Evolutionary conservation across 2,888 invertebrate species (phyloP).

Genomic region (Incurvaria masculella): DNA sequence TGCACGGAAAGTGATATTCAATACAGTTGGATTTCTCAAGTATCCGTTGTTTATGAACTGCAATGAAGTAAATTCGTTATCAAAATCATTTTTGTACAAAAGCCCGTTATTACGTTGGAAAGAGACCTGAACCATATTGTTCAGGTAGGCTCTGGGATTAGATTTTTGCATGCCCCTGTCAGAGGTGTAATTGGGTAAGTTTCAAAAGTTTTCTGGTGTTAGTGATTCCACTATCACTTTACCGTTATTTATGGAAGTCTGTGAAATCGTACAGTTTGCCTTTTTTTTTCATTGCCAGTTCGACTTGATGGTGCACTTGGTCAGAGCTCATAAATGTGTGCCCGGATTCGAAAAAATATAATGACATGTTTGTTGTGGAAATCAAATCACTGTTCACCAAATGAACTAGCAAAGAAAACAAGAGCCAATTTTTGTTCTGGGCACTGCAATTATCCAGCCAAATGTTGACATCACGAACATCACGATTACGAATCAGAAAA

Average conservation of each 20-base stretch:
- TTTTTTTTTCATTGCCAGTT: slow-evolving; percentile 16
- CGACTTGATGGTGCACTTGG: slow-evolving; percentile 17
- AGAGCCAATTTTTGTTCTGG: slow-evolving; percentile 20
- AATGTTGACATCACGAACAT: slow-evolving; percentile 10
- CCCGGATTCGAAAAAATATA: slow-evolving; percentile 17
- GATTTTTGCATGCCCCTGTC: slow-evolving; percentile 17
- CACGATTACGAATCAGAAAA: slow-evolving; percentile 13
- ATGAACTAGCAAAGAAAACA: slow-evolving; percentile 15
- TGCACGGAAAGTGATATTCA: slow-evolving; percentile 5
- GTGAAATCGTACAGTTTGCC: slow-evolving; percentile 15
- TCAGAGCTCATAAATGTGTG: slow-evolving; percentile 20
- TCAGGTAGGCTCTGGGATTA: slow-evolving; percentile 17
- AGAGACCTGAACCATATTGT: slow-evolving; percentile 16
- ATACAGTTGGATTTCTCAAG: slow-evolving; percentile 13
- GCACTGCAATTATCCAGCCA: slow-evolving; percentile 18
- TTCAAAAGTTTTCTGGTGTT: slow-evolving; percentile 13
- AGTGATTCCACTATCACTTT: slow-evolving; percentile 5
- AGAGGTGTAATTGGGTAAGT: slow-evolving; percentile 15
- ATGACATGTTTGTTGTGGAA: slow-evolving; percentile 11
- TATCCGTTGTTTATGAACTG: slow-evolving; percentile 16
- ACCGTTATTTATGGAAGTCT: slow-evolving; percentile 15
- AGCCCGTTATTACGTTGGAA: slow-evolving; percentile 13
- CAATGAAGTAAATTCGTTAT: slow-evolving; percentile 11
- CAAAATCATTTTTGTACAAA: slow-evolving; percentile 15
- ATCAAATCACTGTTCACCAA: slow-evolving; percentile 16